Evolutionary conservation across 2,888 invertebrate genomes (phyloP).

Genomic region (Oxystoma pomonae): DNA sequence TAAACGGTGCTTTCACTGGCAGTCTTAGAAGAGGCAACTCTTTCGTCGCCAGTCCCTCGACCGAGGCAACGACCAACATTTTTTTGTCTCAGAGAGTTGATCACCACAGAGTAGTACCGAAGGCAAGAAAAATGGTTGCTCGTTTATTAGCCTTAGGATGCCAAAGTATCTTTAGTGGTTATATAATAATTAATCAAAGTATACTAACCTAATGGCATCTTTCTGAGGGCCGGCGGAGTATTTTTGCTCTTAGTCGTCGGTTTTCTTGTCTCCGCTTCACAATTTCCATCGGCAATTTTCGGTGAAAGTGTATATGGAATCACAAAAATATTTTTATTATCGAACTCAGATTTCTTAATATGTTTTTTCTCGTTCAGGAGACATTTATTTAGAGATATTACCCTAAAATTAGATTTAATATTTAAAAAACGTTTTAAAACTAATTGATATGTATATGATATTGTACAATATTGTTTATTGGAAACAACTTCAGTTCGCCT

Average conservation of each 20-base stretch:
- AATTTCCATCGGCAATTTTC: not conserved
- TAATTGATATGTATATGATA: too few relatives aligned
- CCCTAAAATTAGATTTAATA: not conserved
- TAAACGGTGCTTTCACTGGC: not conserved
- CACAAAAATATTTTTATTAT: not conserved
- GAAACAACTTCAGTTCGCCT: too few relatives aligned
- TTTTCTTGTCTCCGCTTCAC: not conserved
- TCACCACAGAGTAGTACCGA: too few relatives aligned
- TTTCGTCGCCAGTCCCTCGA: not conserved
- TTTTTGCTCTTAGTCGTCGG: not conserved
- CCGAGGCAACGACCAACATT: too few relatives aligned
- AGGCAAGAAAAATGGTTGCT: too few relatives aligned
- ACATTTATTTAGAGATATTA: not conserved
- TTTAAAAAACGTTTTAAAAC: too few relatives aligned
- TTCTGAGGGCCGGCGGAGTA: not conserved
- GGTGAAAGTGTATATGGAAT: not conserved
- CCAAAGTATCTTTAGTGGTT: too few relatives aligned
- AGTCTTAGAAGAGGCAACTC: not conserved
- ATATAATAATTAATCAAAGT: too few relatives aligned
- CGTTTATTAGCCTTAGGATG: too few relatives aligned
- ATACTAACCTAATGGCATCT: not conserved
- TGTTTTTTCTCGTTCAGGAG: slow-evolving; percentile 1
- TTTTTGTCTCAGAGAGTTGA: too few relatives aligned
- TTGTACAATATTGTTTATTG: too few relatives aligned
- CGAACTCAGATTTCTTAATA: not conserved